Percentiles rank a stretch among this genome's conserved stretches.
phyloP scores from a whole-genome alignment of 2,888 invertebrate species.

The Pristionchus japonicus region DNA sequence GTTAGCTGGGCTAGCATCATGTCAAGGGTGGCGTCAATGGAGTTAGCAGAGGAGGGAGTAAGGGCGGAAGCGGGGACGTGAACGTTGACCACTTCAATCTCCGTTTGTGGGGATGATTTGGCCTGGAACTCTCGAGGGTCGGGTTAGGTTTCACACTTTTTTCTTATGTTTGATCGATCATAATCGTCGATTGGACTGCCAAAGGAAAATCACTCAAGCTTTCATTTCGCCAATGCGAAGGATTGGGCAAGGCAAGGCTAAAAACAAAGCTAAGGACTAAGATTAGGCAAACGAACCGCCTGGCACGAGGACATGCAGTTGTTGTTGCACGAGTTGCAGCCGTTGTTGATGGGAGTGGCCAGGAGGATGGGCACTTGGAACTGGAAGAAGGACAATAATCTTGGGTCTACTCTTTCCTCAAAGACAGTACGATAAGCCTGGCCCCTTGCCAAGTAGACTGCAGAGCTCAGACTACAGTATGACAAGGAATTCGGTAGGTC shows the following conservation, averaged over 20 bases:
- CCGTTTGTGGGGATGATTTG: background rate
- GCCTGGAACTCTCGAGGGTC: background rate
- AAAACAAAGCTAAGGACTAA: no score
- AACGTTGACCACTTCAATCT: constrained; percentile 42
- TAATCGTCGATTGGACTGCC: no score
- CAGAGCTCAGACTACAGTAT: background rate
- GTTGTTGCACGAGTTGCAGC: constrained; percentile 57
- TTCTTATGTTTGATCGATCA: no score
- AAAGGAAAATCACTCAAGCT: no score
- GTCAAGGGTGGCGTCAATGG: constrained; percentile 30
- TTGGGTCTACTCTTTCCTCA: no score
- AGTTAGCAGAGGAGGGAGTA: background rate
- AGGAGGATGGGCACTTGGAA: constrained; percentile 25
- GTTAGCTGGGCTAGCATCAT: background rate
- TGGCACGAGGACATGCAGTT: constrained; percentile 64
- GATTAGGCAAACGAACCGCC: background rate
- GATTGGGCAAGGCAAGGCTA: no score
- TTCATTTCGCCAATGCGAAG: no score
- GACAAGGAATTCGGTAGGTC: background rate
- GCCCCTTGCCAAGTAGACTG: no score
- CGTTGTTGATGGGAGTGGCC: constrained; percentile 12
- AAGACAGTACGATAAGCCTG: no score
- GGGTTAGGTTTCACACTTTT: background rate
- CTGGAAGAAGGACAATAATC: background rate
- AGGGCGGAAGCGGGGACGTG: background rate